phyloP scores from a whole-genome alignment of 2,113 vertebrate genomes.

The Oxyura jamaicensis region DNA sequence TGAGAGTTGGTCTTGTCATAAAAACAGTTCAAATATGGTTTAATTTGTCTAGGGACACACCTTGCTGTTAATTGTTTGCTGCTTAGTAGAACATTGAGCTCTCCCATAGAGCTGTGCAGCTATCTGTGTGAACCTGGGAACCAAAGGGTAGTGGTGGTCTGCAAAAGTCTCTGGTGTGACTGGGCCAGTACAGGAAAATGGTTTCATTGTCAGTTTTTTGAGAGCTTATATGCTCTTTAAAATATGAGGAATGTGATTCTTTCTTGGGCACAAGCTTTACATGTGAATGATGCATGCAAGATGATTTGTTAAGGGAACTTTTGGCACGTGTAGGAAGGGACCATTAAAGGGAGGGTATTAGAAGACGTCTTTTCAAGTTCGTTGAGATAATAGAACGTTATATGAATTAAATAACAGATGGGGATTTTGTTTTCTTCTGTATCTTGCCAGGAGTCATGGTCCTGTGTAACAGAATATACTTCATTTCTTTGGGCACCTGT shows the following conservation, averaged over 20 bases:
- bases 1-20: background rate
- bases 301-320: background rate
- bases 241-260: background rate
- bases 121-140: background rate
- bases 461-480: background rate
- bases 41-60: background rate
- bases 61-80: background rate
- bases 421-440: background rate
- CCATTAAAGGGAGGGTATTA: background rate
- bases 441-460: background rate
- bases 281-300: background rate
- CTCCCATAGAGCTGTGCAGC: background rate
- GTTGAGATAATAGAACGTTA: too few species aligned
- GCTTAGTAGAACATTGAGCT: background rate
- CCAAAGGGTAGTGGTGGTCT: background rate
- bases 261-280: background rate
- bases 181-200: background rate
- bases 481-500: background rate
- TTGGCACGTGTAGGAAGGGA: background rate
- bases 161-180: background rate
- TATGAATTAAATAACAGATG: background rate
- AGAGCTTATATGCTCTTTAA: background rate
- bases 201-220: background rate
- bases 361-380: background rate
- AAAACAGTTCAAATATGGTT: background rate